Evolutionary conservation across 2,797 vertebrate genomes (phyloP).

Genomic region (Siniperca undulata): DNA sequence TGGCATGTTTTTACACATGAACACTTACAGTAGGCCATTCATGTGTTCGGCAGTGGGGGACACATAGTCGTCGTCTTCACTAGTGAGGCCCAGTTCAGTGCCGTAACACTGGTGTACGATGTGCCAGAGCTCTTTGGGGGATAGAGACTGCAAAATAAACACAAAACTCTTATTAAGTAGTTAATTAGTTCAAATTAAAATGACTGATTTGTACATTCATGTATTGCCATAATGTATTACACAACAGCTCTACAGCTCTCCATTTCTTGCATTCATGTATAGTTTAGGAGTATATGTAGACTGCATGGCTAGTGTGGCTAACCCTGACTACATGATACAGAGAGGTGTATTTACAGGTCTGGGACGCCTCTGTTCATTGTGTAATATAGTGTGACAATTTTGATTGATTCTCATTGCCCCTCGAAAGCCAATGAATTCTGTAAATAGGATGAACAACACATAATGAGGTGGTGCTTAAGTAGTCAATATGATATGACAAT

Average conservation of each 20-base stretch:
- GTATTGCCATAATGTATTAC: background rate
- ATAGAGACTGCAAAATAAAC: conserved; percentile 85
- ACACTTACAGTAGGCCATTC: conserved; percentile 92
- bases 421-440: background rate
- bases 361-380: background rate
- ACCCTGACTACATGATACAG: background rate
- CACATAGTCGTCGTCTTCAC: conserved; percentile 95
- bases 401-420: conserved; percentile 6
- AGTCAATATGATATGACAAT: background rate
- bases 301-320: background rate
- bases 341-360: background rate
- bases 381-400: background rate
- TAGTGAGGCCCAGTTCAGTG: conserved; percentile 93
- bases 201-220: background rate
- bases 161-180: conserved; percentile 10
- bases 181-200: background rate
- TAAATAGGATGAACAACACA: background rate
- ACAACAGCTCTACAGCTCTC: background rate
- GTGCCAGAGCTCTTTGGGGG: conserved; percentile 93
- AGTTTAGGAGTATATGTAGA: background rate
- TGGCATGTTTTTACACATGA: background rate
- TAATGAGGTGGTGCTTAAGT: background rate
- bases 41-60: conserved; percentile 89
- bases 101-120: conserved; percentile 95
- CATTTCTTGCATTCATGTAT: background rate